These are phyloP conservation scores for Salvelinus fontinalis DNA, from an alignment of 2,113 vertebrate genomes.

Conservation along the genomic window DNA sequence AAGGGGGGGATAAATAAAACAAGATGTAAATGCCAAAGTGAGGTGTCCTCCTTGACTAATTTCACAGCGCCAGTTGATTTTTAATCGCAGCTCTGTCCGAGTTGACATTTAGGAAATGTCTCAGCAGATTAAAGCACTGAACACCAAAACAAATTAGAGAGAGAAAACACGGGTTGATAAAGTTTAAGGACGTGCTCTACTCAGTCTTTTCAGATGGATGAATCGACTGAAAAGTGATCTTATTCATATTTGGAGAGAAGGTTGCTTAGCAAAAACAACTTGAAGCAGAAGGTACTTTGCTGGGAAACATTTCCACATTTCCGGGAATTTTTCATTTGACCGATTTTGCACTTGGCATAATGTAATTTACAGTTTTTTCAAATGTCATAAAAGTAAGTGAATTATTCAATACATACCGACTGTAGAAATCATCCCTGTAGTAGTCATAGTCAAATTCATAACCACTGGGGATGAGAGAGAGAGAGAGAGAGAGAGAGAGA, in stretches of 20 bases:
- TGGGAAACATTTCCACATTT: neutral
- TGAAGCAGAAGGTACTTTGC: neutral
- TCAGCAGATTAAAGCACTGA: constrained; percentile 51
- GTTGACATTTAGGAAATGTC: constrained; percentile 70
- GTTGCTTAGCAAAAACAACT: neutral
- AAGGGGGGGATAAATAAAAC: constrained; percentile 34
- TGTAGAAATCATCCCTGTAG: constrained; percentile 99
- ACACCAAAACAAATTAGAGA: constrained; percentile 46
- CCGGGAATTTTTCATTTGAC: no score
- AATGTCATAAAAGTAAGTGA: neutral
- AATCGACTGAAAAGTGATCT: neutral
- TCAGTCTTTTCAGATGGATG: constrained; percentile 2
- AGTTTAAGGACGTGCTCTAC: constrained; percentile 16
- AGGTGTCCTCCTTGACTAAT: constrained; percentile 39
- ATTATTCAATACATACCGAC: constrained; percentile 80
- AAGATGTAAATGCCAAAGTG: constrained; percentile 60
- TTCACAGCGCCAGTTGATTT: constrained; percentile 20
- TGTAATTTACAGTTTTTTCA: neutral
- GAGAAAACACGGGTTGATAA: constrained; percentile 23
- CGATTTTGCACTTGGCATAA: neutral
- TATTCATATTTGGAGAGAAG: neutral
- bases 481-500: constrained; percentile 44
- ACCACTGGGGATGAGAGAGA: constrained; percentile 74
- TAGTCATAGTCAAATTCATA: constrained; percentile 99
- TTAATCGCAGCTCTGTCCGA: constrained; percentile 37